phyloP scores from a whole-genome alignment of 1,140 invertebrate genomes.

The Papilio machaon region DNA sequence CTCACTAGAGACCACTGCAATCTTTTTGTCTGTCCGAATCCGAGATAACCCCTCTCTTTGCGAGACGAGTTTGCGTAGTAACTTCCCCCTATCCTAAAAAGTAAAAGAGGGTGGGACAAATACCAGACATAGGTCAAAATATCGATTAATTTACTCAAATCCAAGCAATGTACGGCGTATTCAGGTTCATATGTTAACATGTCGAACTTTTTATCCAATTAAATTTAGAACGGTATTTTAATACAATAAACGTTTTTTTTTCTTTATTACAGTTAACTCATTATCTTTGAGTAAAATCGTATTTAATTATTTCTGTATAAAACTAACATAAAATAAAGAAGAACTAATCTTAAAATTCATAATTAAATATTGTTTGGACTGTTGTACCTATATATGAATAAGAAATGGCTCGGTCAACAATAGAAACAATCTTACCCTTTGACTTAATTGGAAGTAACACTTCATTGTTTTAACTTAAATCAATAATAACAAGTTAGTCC shows the following conservation, averaged over 20 bases:
- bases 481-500: not conserved
- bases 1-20: not conserved
- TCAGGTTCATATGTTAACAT: not conserved
- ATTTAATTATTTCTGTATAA: no score
- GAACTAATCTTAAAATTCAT: no score
- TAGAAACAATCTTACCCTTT: not conserved
- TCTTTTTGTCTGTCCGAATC: not conserved
- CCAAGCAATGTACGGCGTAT: not conserved
- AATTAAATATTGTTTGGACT: no score
- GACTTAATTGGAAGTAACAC: not conserved
- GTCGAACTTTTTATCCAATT: no score
- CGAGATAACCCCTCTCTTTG: not conserved
- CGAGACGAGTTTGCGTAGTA: not conserved
- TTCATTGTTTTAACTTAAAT: not conserved
- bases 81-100: not conserved
- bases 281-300: no score
- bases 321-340: no score
- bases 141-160: conserved; percentile 8
- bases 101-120: not conserved
- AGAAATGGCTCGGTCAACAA: not conserved
- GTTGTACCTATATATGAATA: not conserved
- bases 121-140: not conserved
- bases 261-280: no score
- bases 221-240: no score
- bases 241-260: no score